Conservation (phyloP, 2,888 invertebrate species). For the Ischnura elegans region DNA sequence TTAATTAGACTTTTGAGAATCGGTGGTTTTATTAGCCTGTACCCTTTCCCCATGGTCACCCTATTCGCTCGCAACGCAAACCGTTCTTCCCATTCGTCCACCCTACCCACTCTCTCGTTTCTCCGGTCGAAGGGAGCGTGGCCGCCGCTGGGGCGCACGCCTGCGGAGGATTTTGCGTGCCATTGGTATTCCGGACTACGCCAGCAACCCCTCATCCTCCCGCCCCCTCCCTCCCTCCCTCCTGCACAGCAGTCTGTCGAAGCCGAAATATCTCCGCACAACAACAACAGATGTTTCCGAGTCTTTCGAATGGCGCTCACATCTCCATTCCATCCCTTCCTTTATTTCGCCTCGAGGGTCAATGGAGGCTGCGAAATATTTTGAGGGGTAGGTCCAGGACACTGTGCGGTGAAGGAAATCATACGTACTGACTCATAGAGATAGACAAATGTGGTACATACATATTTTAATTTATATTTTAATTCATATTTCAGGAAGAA, state of each 20-base stretch:
- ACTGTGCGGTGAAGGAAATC: neutral
- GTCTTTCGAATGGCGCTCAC: neutral
- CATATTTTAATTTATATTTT: too few relatives aligned
- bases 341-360: neutral
- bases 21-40: neutral
- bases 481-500: too few relatives aligned
- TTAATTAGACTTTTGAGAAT: neutral
- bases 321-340: neutral
- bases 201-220: neutral
- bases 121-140: too few relatives aligned
- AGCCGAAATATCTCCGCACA: neutral
- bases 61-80: too few relatives aligned
- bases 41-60: neutral
- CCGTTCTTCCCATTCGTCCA: too few relatives aligned
- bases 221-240: neutral
- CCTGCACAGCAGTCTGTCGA: neutral
- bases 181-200: neutral
- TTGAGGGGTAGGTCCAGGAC: neutral
- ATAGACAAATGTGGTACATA: too few relatives aligned
- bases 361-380: neutral
- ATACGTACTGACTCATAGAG: too few relatives aligned
- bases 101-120: too few relatives aligned
- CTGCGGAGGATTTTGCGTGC: too few relatives aligned
- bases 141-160: too few relatives aligned
- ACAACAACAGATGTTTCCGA: constrained; percentile 4